A percentile compares a stretch with the other conserved stretches of the same genome.
These are phyloP conservation scores for Archips xylosteana DNA, from an alignment of 2,888 invertebrate genomes.

Conservation along the genomic window DNA sequence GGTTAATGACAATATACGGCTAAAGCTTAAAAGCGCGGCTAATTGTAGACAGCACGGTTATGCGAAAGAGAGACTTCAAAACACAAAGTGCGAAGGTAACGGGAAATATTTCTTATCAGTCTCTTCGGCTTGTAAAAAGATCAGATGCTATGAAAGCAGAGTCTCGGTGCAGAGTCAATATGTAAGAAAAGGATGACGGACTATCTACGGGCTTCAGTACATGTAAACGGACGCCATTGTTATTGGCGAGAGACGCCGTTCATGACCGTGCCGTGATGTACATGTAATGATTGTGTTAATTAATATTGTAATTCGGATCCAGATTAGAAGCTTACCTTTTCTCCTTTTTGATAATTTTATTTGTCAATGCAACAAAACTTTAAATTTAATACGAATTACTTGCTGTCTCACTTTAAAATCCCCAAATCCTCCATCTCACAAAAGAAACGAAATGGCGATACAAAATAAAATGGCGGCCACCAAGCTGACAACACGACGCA, in stretches of 20 bases:
- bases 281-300: slow-evolving; percentile 36
- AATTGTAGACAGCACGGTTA: slow-evolving; percentile 54
- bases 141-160: slow-evolving; percentile 80
- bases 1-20: slow-evolving; percentile 40
- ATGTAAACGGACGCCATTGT: slow-evolving; percentile 82
- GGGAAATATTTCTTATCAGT: slow-evolving; percentile 82
- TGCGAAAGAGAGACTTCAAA: slow-evolving; percentile 76
- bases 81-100: slow-evolving; percentile 82
- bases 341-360: slow-evolving; percentile 40
- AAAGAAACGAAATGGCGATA: slow-evolving; percentile 85
- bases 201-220: slow-evolving; percentile 73
- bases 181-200: slow-evolving; percentile 86
- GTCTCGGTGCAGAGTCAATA: slow-evolving; percentile 81
- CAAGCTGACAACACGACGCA: slow-evolving; percentile 39
- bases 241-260: slow-evolving; percentile 53
- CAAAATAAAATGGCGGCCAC: slow-evolving; percentile 77
- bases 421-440: slow-evolving; percentile 81
- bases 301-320: slow-evolving; percentile 12
- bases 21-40: slow-evolving; percentile 74
- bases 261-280: slow-evolving; percentile 57
- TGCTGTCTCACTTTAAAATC: slow-evolving; percentile 83
- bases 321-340: slow-evolving; percentile 44
- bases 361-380: slow-evolving; percentile 44
- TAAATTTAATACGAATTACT: slow-evolving; percentile 59
- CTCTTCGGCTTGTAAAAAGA: slow-evolving; percentile 82